Evolutionary conservation across 2,797 vertebrate species (phyloP).

Genomic region (Mus minutoides): DNA sequence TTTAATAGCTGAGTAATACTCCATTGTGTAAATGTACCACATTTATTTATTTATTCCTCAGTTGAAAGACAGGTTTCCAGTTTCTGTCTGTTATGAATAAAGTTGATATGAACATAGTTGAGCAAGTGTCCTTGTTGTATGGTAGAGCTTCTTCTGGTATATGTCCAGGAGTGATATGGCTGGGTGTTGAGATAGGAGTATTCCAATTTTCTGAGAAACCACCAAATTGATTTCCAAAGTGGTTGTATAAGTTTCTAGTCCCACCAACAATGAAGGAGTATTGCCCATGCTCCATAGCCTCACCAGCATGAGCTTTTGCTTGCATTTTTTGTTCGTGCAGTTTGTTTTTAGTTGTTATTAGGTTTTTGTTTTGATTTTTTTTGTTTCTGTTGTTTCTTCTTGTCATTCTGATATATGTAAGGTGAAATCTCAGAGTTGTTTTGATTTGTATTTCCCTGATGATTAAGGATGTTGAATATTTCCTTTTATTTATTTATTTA

Average conservation of each 20-base stretch:
- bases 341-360: neutral
- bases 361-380: neutral
- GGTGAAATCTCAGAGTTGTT: neutral
- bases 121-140: neutral
- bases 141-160: neutral
- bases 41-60: neutral
- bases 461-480: neutral
- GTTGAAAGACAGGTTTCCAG: neutral
- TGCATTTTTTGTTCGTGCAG: too few relatives aligned
- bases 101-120: neutral
- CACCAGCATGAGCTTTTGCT: neutral
- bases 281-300: neutral
- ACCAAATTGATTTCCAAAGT: neutral
- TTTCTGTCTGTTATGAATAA: neutral
- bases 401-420: neutral
- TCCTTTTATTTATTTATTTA: too few relatives aligned
- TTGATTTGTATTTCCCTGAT: neutral
- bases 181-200: neutral
- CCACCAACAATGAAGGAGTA: neutral
- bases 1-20: neutral
- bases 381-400: neutral
- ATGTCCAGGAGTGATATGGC: neutral
- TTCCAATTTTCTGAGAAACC: neutral
- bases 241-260: neutral
- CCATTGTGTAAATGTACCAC: neutral